Evolutionary conservation across 2,113 vertebrate species (phyloP).

Genomic region (Empidonax traillii): DNA sequence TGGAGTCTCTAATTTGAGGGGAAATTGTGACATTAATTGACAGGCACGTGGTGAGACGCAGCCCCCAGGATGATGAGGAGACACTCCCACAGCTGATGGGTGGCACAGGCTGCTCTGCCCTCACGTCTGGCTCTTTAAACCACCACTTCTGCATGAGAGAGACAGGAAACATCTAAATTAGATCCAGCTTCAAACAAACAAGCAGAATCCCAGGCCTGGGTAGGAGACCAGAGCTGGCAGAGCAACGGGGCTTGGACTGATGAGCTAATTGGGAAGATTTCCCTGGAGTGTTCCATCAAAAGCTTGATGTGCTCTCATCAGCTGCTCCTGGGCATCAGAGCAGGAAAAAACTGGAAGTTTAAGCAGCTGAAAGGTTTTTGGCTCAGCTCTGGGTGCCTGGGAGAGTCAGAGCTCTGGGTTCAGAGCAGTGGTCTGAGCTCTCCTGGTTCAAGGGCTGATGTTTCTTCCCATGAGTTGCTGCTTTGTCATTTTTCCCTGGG

Average conservation of each 20-base stretch:
- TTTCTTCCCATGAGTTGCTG: not conserved
- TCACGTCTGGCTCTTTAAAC: not conserved
- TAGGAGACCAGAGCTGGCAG: not conserved
- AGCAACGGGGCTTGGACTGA: not conserved
- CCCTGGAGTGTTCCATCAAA: not conserved
- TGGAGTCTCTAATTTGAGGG: not conserved
- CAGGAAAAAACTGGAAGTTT: not conserved
- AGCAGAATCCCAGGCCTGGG: not conserved
- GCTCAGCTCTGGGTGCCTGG: not conserved
- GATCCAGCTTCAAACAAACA: not conserved
- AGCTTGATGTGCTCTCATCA: not conserved
- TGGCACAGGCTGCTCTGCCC: not conserved
- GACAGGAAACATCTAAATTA: not conserved
- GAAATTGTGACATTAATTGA: accelerated
- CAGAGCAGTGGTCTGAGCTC: not conserved
- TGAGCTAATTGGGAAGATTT: not conserved
- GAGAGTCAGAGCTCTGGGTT: not conserved
- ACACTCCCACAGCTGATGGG: accelerated
- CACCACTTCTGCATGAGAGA: not conserved
- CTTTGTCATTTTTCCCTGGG: accelerated
- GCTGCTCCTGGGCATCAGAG: not conserved
- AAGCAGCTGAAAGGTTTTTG: not conserved
- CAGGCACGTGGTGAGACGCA: accelerated
- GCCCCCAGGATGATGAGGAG: not conserved
- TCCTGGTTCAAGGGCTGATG: not conserved